phyloP scores from a whole-genome alignment of 2,797 vertebrate species.

The Champsocephalus esox region DNA sequence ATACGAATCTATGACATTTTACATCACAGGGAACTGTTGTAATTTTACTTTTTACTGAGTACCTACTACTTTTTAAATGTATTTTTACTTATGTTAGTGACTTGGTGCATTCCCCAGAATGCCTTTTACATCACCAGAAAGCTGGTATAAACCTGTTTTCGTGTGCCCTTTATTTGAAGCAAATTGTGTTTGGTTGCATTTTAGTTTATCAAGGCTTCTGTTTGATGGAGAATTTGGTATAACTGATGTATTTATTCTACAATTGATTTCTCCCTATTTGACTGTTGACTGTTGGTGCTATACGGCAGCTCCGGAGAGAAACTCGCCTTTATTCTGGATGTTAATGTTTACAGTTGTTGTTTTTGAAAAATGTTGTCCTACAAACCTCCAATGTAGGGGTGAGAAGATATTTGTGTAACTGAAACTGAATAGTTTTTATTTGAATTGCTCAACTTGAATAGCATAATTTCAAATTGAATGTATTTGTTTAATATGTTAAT shows the following conservation, averaged over 20 bases:
- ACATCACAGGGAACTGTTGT: constrained; percentile 16
- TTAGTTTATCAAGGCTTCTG: constrained; percentile 20
- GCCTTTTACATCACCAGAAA: constrained; percentile 46
- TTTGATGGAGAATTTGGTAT: background rate
- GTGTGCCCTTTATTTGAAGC: background rate
- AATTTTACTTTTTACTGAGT: constrained; percentile 21
- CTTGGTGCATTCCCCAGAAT: constrained; percentile 51
- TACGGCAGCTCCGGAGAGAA: constrained; percentile 48
- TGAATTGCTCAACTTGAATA: too few relatives aligned
- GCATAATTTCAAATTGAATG: too few relatives aligned
- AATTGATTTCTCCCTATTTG: constrained; percentile 21
- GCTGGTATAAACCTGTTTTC: constrained; percentile 15
- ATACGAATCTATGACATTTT: constrained; percentile 8
- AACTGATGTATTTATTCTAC: constrained; percentile 21
- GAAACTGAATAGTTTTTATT: too few relatives aligned
- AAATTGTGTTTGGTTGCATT: constrained; percentile 25
- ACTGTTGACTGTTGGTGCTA: constrained; percentile 64
- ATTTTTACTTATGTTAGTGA: constrained; percentile 21
- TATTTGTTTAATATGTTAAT: too few relatives aligned
- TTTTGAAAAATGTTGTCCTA: constrained; percentile 29
- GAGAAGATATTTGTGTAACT: too few relatives aligned
- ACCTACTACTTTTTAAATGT: constrained; percentile 15
- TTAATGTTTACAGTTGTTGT: constrained; percentile 56
- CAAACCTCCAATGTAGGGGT: constrained; percentile 9
- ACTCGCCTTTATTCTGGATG: constrained; percentile 22